These are phyloP conservation scores for Sclerodermus sp. DNA, from an alignment of 2,888 invertebrate genomes.

Conservation along the genomic window DNA sequence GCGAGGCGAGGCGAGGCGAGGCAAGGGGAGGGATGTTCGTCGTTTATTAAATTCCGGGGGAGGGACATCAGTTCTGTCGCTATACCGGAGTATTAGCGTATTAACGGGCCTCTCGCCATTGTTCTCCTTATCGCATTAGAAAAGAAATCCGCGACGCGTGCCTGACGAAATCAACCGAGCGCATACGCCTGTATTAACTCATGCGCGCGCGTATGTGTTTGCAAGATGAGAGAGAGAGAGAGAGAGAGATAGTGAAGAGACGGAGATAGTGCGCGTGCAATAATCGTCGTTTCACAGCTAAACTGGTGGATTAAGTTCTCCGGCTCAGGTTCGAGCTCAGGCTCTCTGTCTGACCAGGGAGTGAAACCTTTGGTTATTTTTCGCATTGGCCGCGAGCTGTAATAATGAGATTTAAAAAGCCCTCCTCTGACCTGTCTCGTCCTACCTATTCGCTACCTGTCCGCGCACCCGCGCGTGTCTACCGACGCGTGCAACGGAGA, in stretches of 20 bases:
- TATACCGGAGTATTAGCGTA: slow-evolving; percentile 5
- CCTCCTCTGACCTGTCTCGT: slow-evolving; percentile 17
- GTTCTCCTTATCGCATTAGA: slow-evolving; percentile 25
- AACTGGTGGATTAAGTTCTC: slow-evolving; percentile 37
- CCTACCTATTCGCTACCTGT: slow-evolving; percentile 22
- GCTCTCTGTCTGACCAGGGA: slow-evolving; percentile 15
- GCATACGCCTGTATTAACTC: slow-evolving; percentile 5
- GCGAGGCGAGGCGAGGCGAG: not conserved
- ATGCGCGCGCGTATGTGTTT: slow-evolving; percentile 5
- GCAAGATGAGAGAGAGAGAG: too few relatives aligned
- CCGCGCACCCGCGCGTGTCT: slow-evolving; percentile 12
- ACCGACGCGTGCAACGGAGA: slow-evolving; percentile 24
- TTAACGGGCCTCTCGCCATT: slow-evolving; percentile 12
- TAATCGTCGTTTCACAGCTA: slow-evolving; percentile 32
- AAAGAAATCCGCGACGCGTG: slow-evolving; percentile 33
- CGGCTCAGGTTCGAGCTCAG: slow-evolving; percentile 8
- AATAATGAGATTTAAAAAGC: slow-evolving; percentile 49
- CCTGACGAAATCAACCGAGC: slow-evolving; percentile 13
- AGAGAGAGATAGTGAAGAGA: too few relatives aligned
- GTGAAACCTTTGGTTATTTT: slow-evolving; percentile 32
- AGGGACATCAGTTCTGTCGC: slow-evolving; percentile 3
- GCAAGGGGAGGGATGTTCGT: not conserved
- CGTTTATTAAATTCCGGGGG: slow-evolving; percentile 34
- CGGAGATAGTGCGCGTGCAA: slow-evolving; percentile 12
- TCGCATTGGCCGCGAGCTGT: slow-evolving; percentile 34